Base-by-base conservation (phyloP, 2,113 vertebrate genomes). In the Pluvialis apricaria region DNA sequence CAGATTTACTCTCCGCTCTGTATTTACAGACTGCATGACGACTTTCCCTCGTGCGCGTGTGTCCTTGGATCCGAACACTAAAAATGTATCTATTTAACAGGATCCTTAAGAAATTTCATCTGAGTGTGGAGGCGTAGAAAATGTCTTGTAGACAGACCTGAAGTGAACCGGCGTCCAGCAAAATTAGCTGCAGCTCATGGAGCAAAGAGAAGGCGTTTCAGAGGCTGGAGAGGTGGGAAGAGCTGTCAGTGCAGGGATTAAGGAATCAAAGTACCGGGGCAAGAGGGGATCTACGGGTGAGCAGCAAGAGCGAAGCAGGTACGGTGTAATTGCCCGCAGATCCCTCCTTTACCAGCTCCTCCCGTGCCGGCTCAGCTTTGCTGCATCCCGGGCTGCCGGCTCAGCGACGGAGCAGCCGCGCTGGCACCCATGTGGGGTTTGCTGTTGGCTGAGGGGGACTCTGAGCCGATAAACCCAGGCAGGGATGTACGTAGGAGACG, bases 251-350 rank as follows among this genome's bases (percentile, higher is more conserved):
- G 66, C 34, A 22, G 76, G 55, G 22, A 51, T 31, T 1, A 18
- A 15, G 69, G 72, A 5, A n/a, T 5, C 1, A 5, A 34, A 54
- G 85, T 2, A 7, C 15, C 1, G 14, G 57, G 52, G 38, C 0
- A 4, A 36, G 49, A 11, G n/a, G 52, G 47, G 42, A 34, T 42
- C 21, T 15, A 2, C n/a, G 21, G 79, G 65, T 2, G 69, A 61
- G 76, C 5, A 4, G 6, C 32, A 19, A 2, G 64, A n/a, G 44
- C 36, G 13, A 13, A 21, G 1, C 6, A 1, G 71, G 49, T 9
- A 11, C 11, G 29, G n/a, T 16, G n/a, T 7, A 4, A 29, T 7
- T 13, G 13, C 51, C 78, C 6, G 45, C 40, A 11, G 32, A 34
- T 4, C 70, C 62, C 18, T 14, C 82, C 38, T 22, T 14, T 7